These are phyloP conservation scores for Crocodylus rhombifer DNA, from an alignment of 2,797 vertebrate species.

Conservation along the genomic window DNA sequence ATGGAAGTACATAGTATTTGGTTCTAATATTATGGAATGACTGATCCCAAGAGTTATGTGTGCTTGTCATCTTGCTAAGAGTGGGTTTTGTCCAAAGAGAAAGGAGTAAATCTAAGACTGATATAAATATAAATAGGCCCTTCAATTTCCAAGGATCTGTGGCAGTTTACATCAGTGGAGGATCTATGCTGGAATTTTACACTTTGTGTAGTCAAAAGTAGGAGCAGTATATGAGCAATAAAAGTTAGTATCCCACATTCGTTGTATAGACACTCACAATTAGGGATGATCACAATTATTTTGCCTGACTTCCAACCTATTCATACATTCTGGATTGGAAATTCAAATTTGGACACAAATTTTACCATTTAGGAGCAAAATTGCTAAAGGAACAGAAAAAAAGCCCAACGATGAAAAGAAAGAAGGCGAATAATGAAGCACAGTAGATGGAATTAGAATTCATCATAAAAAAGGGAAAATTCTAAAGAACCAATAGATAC, in stretches of 20 bases:
- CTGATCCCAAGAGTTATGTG: neutral
- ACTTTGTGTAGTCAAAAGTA: fast-evolving
- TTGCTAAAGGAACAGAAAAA: neutral
- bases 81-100: neutral
- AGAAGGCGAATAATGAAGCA: neutral
- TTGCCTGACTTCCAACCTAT: neutral
- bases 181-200: neutral
- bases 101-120: too few species aligned
- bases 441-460: neutral
- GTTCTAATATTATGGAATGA: neutral
- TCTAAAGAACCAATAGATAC: fast-evolving
- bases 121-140: too few species aligned
- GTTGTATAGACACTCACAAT: neutral
- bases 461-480: fast-evolving
- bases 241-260: neutral
- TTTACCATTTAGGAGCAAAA: neutral
- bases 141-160: neutral
- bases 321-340: neutral
- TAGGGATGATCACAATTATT: neutral
- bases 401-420: neutral
- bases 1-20: neutral
- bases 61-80: neutral
- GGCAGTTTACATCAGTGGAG: neutral
- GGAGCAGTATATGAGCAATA: neutral
- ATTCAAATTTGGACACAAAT: neutral